These are phyloP conservation scores for Poecilia wingei DNA, from an alignment of 2,797 vertebrate species.

Conservation along the genomic window DNA sequence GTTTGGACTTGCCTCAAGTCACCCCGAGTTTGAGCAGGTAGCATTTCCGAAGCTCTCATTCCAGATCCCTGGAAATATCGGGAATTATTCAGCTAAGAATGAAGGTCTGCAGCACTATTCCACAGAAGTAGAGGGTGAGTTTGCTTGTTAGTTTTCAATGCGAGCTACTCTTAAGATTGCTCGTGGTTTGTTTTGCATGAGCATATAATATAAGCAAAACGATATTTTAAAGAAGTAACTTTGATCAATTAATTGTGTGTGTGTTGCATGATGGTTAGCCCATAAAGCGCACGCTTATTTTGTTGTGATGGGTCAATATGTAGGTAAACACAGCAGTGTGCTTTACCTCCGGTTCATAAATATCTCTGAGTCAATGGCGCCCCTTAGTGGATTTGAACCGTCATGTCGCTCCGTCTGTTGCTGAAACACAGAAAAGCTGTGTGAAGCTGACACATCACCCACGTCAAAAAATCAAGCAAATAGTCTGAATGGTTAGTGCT, in stretches of 20 bases:
- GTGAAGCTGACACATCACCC: too few species aligned
- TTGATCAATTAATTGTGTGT: not conserved
- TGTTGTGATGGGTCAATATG: slow-evolving; percentile 1
- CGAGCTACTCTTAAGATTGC: not conserved
- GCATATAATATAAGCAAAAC: not conserved
- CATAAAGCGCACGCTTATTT: not conserved
- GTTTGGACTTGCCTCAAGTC: slow-evolving; percentile 20
- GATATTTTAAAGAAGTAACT: not conserved
- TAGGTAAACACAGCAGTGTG: not conserved
- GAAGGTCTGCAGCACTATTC: not conserved
- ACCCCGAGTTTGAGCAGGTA: not conserved
- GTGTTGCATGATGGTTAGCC: too few species aligned
- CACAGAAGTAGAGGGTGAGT: slow-evolving; percentile 15
- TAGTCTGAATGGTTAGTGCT: too few species aligned
- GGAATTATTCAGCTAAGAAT: not conserved
- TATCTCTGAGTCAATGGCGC: slow-evolving; percentile 38
- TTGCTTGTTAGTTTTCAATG: not conserved
- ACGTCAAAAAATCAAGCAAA: too few species aligned
- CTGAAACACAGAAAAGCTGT: too few species aligned
- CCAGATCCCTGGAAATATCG: not conserved
- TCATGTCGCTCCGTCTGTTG: not conserved
- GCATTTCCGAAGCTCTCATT: not conserved
- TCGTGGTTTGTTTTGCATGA: not conserved
- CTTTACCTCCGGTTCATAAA: not conserved
- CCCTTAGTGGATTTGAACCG: slow-evolving; percentile 37